phyloP scores from a whole-genome alignment of 2,888 invertebrate species.

The Ennomos quercinarius region DNA sequence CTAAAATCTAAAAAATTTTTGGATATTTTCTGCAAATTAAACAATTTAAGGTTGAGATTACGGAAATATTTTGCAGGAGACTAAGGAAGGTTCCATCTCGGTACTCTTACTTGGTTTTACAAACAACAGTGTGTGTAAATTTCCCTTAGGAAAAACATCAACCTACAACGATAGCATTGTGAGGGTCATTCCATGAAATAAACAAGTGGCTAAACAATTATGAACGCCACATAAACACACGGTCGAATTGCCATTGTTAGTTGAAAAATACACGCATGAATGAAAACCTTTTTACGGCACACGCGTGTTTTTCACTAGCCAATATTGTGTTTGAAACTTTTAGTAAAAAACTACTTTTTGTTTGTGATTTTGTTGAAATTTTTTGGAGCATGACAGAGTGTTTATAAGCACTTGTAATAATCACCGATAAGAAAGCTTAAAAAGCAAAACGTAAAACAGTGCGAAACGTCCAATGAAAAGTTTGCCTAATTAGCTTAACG shows the following conservation, averaged over 20 bases:
- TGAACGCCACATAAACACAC: conserved; percentile 36
- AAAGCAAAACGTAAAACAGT: no score
- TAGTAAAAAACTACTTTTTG: conserved; percentile 20
- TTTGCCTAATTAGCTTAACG: neutral
- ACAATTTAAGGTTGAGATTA: conserved; percentile 3
- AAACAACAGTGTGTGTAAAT: conserved; percentile 23
- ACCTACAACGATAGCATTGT: conserved; percentile 26
- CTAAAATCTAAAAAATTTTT: no score
- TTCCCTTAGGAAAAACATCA: conserved; percentile 20
- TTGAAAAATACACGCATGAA: conserved; percentile 31
- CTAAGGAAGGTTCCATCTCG: conserved; percentile 5
- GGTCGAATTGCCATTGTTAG: conserved; percentile 33
- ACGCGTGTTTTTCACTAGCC: conserved; percentile 18
- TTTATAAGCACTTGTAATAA: no score
- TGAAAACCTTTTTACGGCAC: conserved; percentile 27
- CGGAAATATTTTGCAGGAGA: conserved; percentile 2
- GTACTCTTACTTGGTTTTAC: conserved; percentile 20
- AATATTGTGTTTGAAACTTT: conserved; percentile 29
- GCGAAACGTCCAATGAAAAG: no score
- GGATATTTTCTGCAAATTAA: no score
- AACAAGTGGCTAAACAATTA: conserved; percentile 38
- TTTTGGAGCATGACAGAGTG: neutral
- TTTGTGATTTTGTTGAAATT: neutral
- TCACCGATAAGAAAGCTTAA: no score
- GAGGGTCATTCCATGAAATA: conserved; percentile 28